These are phyloP conservation scores for Odontomachus brunneus DNA, from an alignment of 1,140 invertebrate species.

Conservation along the genomic window DNA sequence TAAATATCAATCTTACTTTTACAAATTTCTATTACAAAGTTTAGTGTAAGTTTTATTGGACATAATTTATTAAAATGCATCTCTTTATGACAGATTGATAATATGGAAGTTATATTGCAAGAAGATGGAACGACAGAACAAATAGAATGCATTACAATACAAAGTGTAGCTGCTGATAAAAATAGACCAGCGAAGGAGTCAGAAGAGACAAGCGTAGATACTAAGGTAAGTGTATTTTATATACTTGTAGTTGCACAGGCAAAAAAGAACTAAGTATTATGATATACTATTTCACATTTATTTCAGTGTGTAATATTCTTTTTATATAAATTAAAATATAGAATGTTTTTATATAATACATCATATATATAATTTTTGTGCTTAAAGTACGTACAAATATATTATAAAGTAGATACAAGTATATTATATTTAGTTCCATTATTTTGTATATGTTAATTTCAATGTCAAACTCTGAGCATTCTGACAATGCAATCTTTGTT, in stretches of 20 bases:
- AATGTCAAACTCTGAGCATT: no score
- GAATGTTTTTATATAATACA: background rate
- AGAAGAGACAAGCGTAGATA: background rate
- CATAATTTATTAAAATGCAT: background rate
- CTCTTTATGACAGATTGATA: constrained; percentile 25
- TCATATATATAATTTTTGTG: background rate
- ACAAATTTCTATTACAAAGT: background rate
- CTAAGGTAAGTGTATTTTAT: constrained; percentile 35
- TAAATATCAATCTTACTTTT: background rate
- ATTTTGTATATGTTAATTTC: background rate
- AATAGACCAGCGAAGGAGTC: constrained; percentile 26
- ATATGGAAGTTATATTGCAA: constrained; percentile 51
- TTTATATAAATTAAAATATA: background rate
- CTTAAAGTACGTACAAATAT: background rate
- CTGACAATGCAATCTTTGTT: constrained; percentile 4
- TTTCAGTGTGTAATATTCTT: background rate
- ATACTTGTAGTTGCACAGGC: constrained; percentile 10
- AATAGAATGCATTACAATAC: background rate
- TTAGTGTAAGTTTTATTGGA: constrained; percentile 3
- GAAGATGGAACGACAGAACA: constrained; percentile 18
- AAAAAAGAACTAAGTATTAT: constrained; percentile 38
- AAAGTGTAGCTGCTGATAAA: constrained; percentile 19
- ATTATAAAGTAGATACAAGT: no score
- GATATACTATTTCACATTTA: background rate
- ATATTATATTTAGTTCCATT: background rate